Evolutionary conservation across 2,888 invertebrate species (phyloP).

Genomic region (Agonum fuliginosum): DNA sequence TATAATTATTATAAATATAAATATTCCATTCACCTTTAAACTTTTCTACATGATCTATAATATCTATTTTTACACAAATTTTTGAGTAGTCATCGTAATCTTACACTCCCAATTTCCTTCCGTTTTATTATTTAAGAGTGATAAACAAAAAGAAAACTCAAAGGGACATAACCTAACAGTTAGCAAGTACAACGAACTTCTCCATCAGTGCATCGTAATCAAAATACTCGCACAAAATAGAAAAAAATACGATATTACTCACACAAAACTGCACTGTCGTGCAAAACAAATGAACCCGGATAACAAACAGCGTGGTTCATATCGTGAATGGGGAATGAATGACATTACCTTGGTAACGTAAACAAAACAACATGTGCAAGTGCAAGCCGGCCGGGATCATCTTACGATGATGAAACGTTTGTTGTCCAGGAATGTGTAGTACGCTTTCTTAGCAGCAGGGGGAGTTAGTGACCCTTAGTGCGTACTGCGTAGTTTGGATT

Average conservation of each 20-base stretch:
- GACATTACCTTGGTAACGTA: conserved; percentile 28
- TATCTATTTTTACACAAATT: conserved; percentile 32
- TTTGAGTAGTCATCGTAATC: background rate
- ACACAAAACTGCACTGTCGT: background rate
- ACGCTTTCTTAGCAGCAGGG: conserved; percentile 11
- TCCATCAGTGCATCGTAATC: conserved; percentile 25
- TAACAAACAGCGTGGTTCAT: conserved; percentile 21
- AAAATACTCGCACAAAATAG: conserved; percentile 46
- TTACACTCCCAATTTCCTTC: background rate
- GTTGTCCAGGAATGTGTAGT: conserved; percentile 17
- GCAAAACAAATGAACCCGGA: conserved; percentile 38
- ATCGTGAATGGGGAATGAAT: conserved; percentile 9
- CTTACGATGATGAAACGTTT: background rate
- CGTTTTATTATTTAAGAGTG: background rate
- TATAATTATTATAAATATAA: too few species aligned
- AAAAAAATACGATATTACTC: conserved; percentile 42
- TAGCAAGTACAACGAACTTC: conserved; percentile 17
- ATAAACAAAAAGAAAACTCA: conserved; percentile 3
- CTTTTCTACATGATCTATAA: background rate
- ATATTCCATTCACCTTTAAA: background rate
- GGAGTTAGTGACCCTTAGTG: conserved; percentile 17
- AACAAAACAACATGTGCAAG: background rate
- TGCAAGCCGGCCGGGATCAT: background rate
- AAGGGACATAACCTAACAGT: conserved; percentile 30
- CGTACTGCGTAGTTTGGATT: conserved; percentile 17